Conservation (phyloP, 2,113 vertebrate genomes). For the Spheniscus mendiculus region DNA sequence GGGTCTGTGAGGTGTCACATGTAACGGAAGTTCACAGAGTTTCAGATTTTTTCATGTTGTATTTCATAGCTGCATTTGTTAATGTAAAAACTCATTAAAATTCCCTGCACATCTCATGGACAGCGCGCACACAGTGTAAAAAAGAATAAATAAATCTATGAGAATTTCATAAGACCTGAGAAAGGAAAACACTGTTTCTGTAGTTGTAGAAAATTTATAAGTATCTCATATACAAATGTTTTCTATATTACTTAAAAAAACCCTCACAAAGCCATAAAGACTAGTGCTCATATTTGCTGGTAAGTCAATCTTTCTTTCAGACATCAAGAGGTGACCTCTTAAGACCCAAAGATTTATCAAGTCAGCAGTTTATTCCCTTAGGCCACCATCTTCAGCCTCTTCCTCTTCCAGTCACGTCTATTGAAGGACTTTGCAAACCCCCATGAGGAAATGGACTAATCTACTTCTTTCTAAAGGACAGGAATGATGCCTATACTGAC, state of each 20-base stretch:
- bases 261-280: conserved; percentile 47
- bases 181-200: background rate
- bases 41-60: background rate
- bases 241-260: conserved; percentile 38
- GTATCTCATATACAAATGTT: conserved; percentile 36
- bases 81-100: background rate
- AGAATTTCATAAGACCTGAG: background rate
- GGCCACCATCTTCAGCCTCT: conserved; percentile 72
- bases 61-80: background rate
- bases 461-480: conserved; percentile 78
- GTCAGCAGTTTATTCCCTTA: conserved; percentile 79
- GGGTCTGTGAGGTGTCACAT: background rate
- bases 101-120: background rate
- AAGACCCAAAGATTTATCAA: conserved; percentile 82
- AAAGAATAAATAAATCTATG: background rate
- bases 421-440: conserved; percentile 73
- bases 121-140: background rate
- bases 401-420: conserved; percentile 79
- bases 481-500: conserved; percentile 64
- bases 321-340: conserved; percentile 80
- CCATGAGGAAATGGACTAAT: conserved; percentile 80
- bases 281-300: conserved; percentile 69
- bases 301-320: conserved; percentile 79
- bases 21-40: background rate
- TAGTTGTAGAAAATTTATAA: background rate